A percentile compares a stretch with the other conserved stretches of the same genome.
Evolutionary conservation across 2,113 vertebrate genomes (phyloP).

Genomic region (Pelecanus crispus): DNA sequence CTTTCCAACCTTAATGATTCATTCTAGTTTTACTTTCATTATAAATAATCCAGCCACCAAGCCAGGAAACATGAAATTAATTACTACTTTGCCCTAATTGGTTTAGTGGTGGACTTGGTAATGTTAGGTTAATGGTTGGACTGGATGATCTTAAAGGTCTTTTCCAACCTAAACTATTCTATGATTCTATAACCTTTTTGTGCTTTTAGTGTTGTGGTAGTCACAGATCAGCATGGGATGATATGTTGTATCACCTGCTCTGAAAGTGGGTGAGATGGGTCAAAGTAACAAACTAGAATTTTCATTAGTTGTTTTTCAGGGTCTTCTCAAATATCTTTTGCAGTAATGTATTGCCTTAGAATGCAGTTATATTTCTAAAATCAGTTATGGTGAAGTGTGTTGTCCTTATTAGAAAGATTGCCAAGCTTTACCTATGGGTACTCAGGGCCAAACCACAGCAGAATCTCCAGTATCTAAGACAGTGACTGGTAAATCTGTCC

Average conservation of each 20-base stretch:
- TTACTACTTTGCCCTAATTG: no score
- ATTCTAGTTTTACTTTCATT: no score
- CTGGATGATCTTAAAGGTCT: no score
- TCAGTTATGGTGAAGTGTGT: neutral
- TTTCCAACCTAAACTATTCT: no score
- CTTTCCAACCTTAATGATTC: no score
- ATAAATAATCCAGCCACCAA: no score
- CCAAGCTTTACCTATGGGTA: neutral
- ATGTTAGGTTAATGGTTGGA: no score
- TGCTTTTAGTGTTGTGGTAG: neutral
- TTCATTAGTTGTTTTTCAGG: no score
- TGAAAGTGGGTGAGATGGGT: neutral
- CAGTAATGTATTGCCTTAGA: neutral
- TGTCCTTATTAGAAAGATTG: neutral
- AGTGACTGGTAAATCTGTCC: neutral
- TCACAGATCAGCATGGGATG: fast-evolving
- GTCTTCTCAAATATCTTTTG: no score
- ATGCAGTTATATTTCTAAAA: neutral
- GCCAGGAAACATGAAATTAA: no score
- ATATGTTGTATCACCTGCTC: neutral
- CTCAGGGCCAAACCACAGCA: neutral
- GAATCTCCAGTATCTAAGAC: neutral
- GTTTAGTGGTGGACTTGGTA: no score
- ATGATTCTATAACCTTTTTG: fast-evolving
- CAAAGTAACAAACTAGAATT: neutral